phyloP scores from a whole-genome alignment of 2,797 vertebrate genomes.

The Gymnodraco acuticeps region DNA sequence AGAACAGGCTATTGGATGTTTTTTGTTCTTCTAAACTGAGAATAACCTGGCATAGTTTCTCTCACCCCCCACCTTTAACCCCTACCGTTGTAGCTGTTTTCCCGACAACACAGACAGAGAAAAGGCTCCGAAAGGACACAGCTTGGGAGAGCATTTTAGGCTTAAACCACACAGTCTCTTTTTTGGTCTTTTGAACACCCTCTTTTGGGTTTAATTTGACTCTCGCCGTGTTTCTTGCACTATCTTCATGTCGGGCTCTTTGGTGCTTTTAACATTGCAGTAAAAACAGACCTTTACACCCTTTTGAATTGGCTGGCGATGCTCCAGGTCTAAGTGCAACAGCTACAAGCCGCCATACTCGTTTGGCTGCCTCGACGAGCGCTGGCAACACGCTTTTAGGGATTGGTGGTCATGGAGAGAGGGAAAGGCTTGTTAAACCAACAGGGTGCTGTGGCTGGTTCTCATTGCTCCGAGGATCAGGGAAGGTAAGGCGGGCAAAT shows the following conservation, averaged over 20 bases:
- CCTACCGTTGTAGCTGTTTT: conserved; percentile 61
- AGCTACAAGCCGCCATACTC: not conserved
- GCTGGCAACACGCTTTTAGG: not conserved
- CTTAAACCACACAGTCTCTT: conserved; percentile 1
- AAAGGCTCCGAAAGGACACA: conserved; percentile 22
- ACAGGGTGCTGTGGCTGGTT: not conserved
- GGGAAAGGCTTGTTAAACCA: conserved; percentile 36
- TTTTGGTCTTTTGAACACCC: not conserved
- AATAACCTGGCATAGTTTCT: conserved; percentile 41
- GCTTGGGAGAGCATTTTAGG: conserved; percentile 28
- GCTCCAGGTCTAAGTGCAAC: conserved; percentile 45
- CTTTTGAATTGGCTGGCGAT: not conserved
- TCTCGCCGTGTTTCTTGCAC: not conserved
- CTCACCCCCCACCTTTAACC: conserved; percentile 40
- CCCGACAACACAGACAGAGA: conserved; percentile 51
- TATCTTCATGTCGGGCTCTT: conserved; percentile 18
- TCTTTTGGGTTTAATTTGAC: not conserved
- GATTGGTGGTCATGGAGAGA: conserved; percentile 64
- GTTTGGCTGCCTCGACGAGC: not conserved
- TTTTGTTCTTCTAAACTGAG: conserved; percentile 45
- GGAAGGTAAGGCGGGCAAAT: conserved; percentile 67
- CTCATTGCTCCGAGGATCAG: conserved; percentile 26
- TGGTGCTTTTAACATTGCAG: conserved; percentile 11
- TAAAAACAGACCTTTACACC: conserved; percentile 81
- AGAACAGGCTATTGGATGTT: conserved; percentile 47